Evolutionary conservation across 2,113 vertebrate species (phyloP).

Genomic region (Cyprinodon tularosa): DNA sequence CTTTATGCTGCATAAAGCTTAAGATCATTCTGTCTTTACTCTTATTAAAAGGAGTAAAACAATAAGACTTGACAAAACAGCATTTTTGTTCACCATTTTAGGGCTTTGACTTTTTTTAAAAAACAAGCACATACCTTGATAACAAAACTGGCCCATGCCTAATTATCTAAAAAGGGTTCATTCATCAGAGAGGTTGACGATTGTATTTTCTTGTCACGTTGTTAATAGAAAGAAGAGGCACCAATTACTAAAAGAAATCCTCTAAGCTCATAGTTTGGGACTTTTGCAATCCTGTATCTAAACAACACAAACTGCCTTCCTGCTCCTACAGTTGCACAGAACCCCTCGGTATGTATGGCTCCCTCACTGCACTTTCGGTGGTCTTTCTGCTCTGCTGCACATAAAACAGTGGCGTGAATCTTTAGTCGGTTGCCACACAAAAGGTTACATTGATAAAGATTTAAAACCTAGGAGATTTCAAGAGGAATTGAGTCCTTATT

Average conservation of each 20-base stretch:
- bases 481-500: slow-evolving; percentile 42
- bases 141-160: background rate
- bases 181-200: slow-evolving; percentile 47
- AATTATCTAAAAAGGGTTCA: slow-evolving; percentile 53
- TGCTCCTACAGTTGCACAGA: slow-evolving; percentile 62
- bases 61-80: no score
- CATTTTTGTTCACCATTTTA: no score
- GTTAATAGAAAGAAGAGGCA: slow-evolving; percentile 47
- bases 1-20: no score
- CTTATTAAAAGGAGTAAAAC: no score
- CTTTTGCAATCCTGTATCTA: slow-evolving; percentile 39
- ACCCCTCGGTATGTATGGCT: slow-evolving; percentile 47
- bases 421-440: slow-evolving; percentile 21
- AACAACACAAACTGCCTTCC: slow-evolving; percentile 65
- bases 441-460: slow-evolving; percentile 42
- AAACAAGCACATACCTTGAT: background rate
- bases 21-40: no score
- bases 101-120: background rate
- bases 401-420: slow-evolving; percentile 42
- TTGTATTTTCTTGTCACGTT: slow-evolving; percentile 48
- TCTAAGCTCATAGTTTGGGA: slow-evolving; percentile 35
- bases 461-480: slow-evolving; percentile 36
- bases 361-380: slow-evolving; percentile 58
- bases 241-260: slow-evolving; percentile 37
- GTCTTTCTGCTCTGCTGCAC: slow-evolving; percentile 47